Base-by-base conservation (phyloP, 2,888 invertebrate genomes). In the Stenodera caucasica region DNA sequence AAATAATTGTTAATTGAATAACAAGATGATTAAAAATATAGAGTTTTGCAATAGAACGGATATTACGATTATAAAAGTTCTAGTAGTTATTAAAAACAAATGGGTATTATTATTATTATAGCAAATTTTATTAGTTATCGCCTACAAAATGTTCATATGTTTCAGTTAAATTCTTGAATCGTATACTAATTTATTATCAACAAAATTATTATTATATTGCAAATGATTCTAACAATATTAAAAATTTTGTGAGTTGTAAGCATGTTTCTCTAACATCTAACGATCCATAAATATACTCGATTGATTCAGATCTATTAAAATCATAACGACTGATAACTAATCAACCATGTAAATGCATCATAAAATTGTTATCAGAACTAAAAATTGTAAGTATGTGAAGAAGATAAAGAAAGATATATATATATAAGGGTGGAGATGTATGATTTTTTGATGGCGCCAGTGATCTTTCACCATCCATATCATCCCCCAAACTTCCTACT, bases 391-490 rank as follows among this genome's bases (percentile, higher is more conserved):
- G 14, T 35, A 14, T 14, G 35, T 2, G 15, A 14, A 35, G 18
- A 40, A 8, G 37, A n/a, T n/a, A n/a, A n/a, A 26, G 26, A 26
- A 26, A 7, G 55, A 62, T 55, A 55, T 55, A 49, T 45, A 29
- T 18, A 8, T 8, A 21, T 12, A 23, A 18, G 14, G 29, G 49
- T 40, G 52, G 53, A 59, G 45, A 21, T 21, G 45, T 32, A 57
- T 60, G 60, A 63, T 63, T 55, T 56, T 55, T 57, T 52, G 52
- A 18, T 63, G 63, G 63, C 63, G 63, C 63, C 63, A 63, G 63
- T 60, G 57, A 57, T 63, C 60, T 63, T 63, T 55, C 57, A 57
- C 60, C 57, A 54, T 60, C 23, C 57, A 60, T 63, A 63, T 63
- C 21, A 45, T 45, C 45, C 45, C 45, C n/a, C 37, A n/a, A n/a